Evolutionary conservation across 2,113 vertebrate species (phyloP).

Genomic region (Noctilio leporinus): DNA sequence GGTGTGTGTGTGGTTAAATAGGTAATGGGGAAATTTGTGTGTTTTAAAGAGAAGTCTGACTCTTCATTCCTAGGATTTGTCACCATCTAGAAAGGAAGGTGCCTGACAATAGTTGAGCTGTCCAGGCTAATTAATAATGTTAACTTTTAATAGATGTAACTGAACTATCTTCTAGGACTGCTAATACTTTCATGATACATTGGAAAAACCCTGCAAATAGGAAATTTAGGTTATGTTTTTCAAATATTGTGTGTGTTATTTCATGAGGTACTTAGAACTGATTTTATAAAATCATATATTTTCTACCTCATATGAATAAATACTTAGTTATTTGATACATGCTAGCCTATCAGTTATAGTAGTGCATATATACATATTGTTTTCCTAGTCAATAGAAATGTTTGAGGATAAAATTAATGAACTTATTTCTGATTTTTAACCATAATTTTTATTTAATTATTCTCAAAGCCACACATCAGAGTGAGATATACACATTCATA

Average conservation of each 20-base stretch:
- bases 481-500: background rate
- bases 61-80: background rate
- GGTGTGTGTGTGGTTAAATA: background rate
- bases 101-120: background rate
- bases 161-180: background rate
- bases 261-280: background rate
- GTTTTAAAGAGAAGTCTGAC: background rate
- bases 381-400: conserved; percentile 3
- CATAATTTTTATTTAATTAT: background rate
- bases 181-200: background rate
- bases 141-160: background rate
- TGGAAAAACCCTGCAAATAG: background rate
- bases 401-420: background rate
- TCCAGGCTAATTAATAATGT: background rate
- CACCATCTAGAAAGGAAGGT: background rate
- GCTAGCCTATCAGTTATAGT: background rate
- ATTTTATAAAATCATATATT: background rate
- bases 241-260: background rate
- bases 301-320: background rate
- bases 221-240: background rate
- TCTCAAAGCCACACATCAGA: background rate
- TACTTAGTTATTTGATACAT: background rate
- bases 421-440: conserved; percentile 9
- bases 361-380: background rate
- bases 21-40: background rate